phyloP scores from a whole-genome alignment of 2,797 vertebrate genomes.

The Moxostoma hubbsi region DNA sequence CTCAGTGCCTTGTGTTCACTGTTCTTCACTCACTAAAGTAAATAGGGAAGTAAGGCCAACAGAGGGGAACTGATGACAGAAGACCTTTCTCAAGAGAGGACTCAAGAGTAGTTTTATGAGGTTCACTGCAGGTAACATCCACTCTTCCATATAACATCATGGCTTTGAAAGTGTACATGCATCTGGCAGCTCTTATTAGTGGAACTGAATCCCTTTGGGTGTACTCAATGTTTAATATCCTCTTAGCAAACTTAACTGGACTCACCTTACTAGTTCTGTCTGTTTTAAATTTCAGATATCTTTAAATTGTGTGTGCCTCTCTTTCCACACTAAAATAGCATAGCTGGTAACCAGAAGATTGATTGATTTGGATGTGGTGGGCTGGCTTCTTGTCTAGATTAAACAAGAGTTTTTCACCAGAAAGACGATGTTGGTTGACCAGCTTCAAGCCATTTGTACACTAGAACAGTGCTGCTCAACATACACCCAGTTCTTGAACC shows the following conservation, averaged over 20 bases:
- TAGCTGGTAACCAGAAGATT: not conserved
- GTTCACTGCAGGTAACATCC: slow-evolving; percentile 22
- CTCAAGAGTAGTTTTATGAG: not conserved
- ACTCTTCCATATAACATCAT: slow-evolving; percentile 14
- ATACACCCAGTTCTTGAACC: no score
- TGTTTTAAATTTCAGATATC: not conserved
- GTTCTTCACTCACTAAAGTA: slow-evolving; percentile 40
- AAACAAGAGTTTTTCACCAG: no score
- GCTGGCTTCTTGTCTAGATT: no score
- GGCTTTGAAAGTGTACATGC: not conserved
- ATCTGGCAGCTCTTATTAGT: not conserved
- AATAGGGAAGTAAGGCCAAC: slow-evolving; percentile 46
- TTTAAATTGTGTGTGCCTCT: not conserved
- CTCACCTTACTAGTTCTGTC: not conserved
- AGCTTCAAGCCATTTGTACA: no score
- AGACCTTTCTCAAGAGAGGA: slow-evolving; percentile 26
- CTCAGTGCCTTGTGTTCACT: slow-evolving; percentile 37
- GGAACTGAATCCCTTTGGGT: not conserved
- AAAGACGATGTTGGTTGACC: no score
- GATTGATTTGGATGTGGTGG: no score
- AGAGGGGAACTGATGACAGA: slow-evolving; percentile 30
- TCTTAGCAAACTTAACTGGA: not conserved
- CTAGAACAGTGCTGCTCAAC: no score
- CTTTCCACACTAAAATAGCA: not conserved
- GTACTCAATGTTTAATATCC: not conserved